Evolutionary conservation across 2,888 invertebrate species (phyloP).

Genomic region (Agonopterix alstromeriana): DNA sequence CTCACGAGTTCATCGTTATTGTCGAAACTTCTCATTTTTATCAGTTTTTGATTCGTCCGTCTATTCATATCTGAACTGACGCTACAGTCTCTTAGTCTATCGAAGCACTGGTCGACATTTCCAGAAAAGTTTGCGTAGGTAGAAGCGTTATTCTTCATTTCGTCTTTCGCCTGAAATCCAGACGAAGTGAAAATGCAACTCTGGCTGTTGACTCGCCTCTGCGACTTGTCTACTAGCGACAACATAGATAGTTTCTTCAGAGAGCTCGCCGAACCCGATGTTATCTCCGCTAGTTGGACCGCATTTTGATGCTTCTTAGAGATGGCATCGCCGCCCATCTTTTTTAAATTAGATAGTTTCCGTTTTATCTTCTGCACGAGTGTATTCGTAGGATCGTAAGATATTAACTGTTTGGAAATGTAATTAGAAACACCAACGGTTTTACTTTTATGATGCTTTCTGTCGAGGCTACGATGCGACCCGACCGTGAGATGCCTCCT

Average conservation of each 20-base stretch:
- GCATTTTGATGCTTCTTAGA: slow-evolving; percentile 67
- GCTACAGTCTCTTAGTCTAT: slow-evolving; percentile 52
- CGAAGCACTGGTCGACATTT: slow-evolving; percentile 70
- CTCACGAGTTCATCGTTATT: slow-evolving; percentile 52
- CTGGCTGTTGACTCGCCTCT: slow-evolving; percentile 61
- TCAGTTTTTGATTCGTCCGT: slow-evolving; percentile 37
- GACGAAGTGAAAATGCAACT: slow-evolving; percentile 59
- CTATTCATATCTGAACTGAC: slow-evolving; percentile 38
- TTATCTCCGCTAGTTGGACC: slow-evolving; percentile 68
- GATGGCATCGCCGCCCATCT: slow-evolving; percentile 65
- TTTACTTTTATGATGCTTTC: slow-evolving; percentile 66
- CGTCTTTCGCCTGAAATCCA: slow-evolving; percentile 55
- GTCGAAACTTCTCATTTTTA: slow-evolving; percentile 63
- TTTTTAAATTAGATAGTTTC: slow-evolving; percentile 69
- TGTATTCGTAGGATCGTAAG: slow-evolving; percentile 66
- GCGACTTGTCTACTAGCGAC: slow-evolving; percentile 64
- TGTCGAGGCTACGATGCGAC: slow-evolving; percentile 67
- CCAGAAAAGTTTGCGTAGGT: slow-evolving; percentile 69
- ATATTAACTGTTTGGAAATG: slow-evolving; percentile 68
- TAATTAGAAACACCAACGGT: slow-evolving; percentile 67
- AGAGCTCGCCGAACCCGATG: slow-evolving; percentile 61
- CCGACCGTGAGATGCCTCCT: slow-evolving; percentile 48
- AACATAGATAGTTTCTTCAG: slow-evolving; percentile 66
- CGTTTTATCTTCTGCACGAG: slow-evolving; percentile 71
- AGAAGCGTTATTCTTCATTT: slow-evolving; percentile 50